Conservation (phyloP, 1,140 invertebrate species). For the Ceratosolen solmsi region DNA sequence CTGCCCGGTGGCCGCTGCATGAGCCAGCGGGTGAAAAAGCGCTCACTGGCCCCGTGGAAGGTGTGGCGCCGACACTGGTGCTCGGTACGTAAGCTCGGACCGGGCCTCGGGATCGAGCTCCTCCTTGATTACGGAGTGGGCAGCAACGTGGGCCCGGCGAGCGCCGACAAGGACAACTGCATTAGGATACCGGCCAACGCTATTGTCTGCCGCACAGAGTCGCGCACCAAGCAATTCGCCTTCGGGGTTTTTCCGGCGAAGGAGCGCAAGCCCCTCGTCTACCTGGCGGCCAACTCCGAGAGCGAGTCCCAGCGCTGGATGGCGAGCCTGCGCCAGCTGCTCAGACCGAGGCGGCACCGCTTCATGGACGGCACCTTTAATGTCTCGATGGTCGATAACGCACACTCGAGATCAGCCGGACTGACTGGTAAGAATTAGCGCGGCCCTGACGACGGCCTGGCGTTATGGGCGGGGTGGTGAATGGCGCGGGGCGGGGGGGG, state of each 20-base stretch:
- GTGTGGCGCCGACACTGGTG: conserved; percentile 72
- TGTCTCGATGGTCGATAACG: conserved; percentile 75
- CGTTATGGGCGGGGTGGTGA: too few species aligned
- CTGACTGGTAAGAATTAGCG: conserved; percentile 65
- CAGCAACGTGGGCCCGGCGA: conserved; percentile 22
- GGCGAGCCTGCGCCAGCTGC: conserved; percentile 70
- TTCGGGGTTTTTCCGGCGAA: conserved; percentile 74
- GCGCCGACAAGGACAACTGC: conserved; percentile 56
- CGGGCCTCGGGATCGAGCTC: conserved; percentile 63
- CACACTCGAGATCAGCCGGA: conserved; percentile 73
- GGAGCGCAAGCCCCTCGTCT: conserved; percentile 73
- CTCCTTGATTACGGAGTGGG: conserved; percentile 62
- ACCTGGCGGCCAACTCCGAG: conserved; percentile 73
- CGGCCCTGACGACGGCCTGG: too few species aligned
- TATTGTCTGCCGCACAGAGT: conserved; percentile 73
- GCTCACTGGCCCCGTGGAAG: conserved; percentile 61
- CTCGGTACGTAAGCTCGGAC: conserved; percentile 60
- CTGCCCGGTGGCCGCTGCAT: conserved; percentile 60
- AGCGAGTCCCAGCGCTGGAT: conserved; percentile 76
- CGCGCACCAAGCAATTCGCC: conserved; percentile 73
- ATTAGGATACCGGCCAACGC: conserved; percentile 69
- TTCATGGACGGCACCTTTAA: conserved; percentile 68
- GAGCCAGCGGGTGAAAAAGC: conserved; percentile 63
- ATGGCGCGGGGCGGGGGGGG: too few species aligned
- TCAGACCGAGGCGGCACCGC: conserved; percentile 67